Evolutionary conservation across 2,888 invertebrate species (phyloP), one percentile per base, ranked within the genome.

Genomic region (Lasius fuliginosus): DNA sequence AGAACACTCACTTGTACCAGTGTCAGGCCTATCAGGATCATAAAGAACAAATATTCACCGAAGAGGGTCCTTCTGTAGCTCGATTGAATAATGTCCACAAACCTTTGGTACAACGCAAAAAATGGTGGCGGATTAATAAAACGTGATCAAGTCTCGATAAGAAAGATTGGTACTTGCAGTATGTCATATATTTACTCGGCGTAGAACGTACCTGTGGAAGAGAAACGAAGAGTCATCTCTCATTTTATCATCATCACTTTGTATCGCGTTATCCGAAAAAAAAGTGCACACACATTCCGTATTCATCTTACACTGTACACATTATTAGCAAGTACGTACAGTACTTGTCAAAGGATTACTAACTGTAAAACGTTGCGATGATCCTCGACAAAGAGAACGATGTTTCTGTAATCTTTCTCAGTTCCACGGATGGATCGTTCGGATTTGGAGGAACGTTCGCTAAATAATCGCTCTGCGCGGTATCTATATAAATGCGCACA

Each of bases 71-170:
- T 11, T 5, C 56, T 36, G 18, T 79, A 79, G 58, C 42, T 71
- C 30, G 79, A 79, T 42, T 58, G 42, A 46, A 79, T n/a, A 33
- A 71, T n/a, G n/a, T 71, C 69, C 79, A 71, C 71, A 42, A 79
- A 71, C 42, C 71, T 79, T 23, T 79, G 5, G 30, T 30, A 36
- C 49, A 58, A 27, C 18, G 8, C 2, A 46, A 46, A 60, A 67
- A 68, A 36, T 5, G 18, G 36, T 36, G 12, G 3, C 9, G 15
- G 1, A 67, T 68, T 79, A 79, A 56, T 77, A 77, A 56, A 40
- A 40, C n/a, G 27, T 49, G 18, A 53, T 53, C 46, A 36, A n/a
- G 27, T 74, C 33, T 40, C 18, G 33, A 62, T 74, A 74, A 75
- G 4, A 62, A 75, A 33, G 3, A 18, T 64, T 42, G 12, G 0